Evolutionary conservation across 2,797 vertebrate species (phyloP).

Genomic region (Ptychadena robeensis): DNA sequence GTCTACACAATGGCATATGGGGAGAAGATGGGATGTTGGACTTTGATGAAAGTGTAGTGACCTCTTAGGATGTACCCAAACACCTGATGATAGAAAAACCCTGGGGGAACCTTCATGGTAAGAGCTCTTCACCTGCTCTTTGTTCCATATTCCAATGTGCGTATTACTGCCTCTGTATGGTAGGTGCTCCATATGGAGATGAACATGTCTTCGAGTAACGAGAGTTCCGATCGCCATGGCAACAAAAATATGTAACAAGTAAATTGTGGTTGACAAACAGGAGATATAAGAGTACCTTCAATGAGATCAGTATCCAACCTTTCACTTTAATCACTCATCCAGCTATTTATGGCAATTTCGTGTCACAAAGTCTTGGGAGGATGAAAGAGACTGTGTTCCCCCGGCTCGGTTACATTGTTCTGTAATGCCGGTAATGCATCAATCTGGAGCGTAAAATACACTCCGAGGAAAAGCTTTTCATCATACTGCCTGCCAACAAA

Average conservation of each 20-base stretch:
- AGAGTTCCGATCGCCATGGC: constrained; percentile 68
- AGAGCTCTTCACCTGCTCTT: neutral
- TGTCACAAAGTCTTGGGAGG: constrained; percentile 49
- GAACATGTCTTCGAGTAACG: constrained; percentile 68
- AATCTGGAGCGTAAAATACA: constrained; percentile 14
- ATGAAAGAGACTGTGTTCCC: constrained; percentile 3
- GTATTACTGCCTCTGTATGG: neutral
- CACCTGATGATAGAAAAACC: neutral
- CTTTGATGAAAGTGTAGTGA: neutral
- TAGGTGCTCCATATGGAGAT: neutral
- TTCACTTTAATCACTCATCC: constrained; percentile 63
- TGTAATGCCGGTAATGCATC: constrained; percentile 41
- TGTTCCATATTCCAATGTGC: neutral
- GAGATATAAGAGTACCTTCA: constrained; percentile 63
- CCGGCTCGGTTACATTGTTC: constrained; percentile 5
- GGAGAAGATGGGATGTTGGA: neutral
- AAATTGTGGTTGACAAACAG: constrained; percentile 16
- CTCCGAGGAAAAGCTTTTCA: constrained; percentile 17
- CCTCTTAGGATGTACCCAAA: neutral
- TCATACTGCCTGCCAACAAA: constrained; percentile 28
- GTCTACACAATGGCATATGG: neutral
- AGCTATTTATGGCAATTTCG: constrained; percentile 58
- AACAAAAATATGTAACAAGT: constrained; percentile 48
- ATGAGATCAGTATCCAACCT: constrained; percentile 63
- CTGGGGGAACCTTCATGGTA: no score